Percentiles rank a stretch among this genome's conserved stretches.
Conservation (phyloP, 2,113 vertebrate genomes). For the Gymnarchus niloticus region DNA sequence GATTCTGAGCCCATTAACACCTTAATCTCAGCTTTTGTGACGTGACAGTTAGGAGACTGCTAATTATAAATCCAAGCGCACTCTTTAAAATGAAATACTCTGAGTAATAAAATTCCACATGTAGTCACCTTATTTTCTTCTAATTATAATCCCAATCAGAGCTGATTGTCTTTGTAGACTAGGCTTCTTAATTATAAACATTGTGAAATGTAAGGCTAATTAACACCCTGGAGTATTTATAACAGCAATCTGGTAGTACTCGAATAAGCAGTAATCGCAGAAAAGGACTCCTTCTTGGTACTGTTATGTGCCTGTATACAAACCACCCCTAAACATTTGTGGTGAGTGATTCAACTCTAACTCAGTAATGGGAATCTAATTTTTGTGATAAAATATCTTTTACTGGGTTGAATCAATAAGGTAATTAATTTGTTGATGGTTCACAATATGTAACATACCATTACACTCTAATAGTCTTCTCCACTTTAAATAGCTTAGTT, state of each 20-base stretch:
- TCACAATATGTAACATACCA: background rate
- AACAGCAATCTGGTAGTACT: background rate
- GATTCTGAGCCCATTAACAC: background rate
- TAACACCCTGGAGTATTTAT: background rate
- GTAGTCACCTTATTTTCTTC: background rate
- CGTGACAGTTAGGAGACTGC: background rate
- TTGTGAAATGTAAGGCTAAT: background rate
- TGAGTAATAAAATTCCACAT: background rate
- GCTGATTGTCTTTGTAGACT: background rate
- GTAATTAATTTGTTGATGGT: background rate
- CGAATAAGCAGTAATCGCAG: background rate
- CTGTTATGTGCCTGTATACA: background rate
- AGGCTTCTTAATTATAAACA: background rate
- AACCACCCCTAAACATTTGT: background rate
- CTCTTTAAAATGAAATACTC: background rate
- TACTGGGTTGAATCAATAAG: background rate
- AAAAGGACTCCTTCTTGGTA: background rate
- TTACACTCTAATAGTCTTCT: background rate
- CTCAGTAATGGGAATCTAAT: background rate
- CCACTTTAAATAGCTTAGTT: background rate
- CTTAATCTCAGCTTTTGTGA: background rate
- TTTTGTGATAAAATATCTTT: background rate
- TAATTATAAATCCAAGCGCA: background rate
- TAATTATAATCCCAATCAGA: background rate
- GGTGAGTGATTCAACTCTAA: background rate